phyloP scores from a whole-genome alignment of 2,888 invertebrate genomes.

The Tipula lateralis region DNA sequence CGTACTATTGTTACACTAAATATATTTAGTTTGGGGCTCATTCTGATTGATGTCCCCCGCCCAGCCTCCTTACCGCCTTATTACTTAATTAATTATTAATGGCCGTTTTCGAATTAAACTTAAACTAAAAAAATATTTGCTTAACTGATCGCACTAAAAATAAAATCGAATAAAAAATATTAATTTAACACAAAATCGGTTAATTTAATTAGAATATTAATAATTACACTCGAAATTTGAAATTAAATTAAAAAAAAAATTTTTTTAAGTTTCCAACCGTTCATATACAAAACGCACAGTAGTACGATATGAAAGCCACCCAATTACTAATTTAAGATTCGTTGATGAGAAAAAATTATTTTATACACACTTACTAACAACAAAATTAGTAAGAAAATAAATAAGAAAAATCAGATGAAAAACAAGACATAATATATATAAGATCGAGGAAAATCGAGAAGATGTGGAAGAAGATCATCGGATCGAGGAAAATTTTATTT shows the following conservation, averaged over 20 bases:
- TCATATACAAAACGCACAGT: background rate
- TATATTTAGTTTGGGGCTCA: conserved; percentile 62
- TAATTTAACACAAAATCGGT: background rate
- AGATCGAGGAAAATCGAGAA: background rate
- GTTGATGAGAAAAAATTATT: conserved; percentile 27
- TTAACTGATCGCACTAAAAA: background rate
- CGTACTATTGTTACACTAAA: conserved; percentile 69
- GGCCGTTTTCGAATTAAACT: background rate
- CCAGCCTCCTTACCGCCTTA: background rate
- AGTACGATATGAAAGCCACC: conserved; percentile 45
- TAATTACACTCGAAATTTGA: conserved; percentile 7
- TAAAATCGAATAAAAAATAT: background rate
- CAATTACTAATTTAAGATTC: conserved; percentile 45
- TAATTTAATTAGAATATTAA: background rate
- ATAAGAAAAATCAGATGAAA: background rate
- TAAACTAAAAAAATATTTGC: background rate
- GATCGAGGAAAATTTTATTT: background rate
- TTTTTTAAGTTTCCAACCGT: background rate
- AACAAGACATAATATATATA: background rate
- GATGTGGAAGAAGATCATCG: background rate
- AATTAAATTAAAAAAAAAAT: no score
- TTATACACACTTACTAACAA: background rate
- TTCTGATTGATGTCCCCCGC: conserved; percentile 35
- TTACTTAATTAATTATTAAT: background rate
- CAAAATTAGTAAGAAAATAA: background rate